Base-by-base conservation (phyloP, 2,113 vertebrate species). In the Podocnemis expansa region DNA sequence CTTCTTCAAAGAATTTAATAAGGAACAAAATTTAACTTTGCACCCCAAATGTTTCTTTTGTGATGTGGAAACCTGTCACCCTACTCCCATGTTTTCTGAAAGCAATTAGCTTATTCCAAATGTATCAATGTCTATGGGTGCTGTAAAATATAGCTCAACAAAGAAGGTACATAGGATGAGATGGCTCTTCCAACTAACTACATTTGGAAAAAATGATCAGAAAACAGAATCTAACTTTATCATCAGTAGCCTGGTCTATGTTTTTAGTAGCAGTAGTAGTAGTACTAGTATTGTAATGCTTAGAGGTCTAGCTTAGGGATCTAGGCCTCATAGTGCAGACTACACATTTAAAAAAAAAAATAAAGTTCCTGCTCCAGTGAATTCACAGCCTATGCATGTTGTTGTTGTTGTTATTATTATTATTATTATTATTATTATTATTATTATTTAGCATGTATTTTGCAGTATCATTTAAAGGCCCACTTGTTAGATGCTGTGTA, bases 1-100 rank as follows among this genome's bases (percentile, higher is more conserved):
- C 95, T 96, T 97, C 96, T 97, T 98, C 97, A 98, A 98, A 98
- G 96, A 97, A 96, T 97, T 96, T 97, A 95, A 88, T 96, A 96
- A 97, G 96, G 91, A 97, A 92, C 96, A 89, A 94, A 97, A 98
- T 97, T 97, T 95, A 95, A 95, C 97, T 97, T 96, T 94, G 78
- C 94, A 82, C 89, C 91, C 95, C 91, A 91, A 95, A 96, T 97
- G 94, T 94, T 97, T 95, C 93, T 96, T 97, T 96, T 93, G 95
- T 95, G 91, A 91, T 78, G 22, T 94, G 93, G 82, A 38, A 55
- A 84, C 76, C 52, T 4, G 10, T 80, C 55, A 84, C 60, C 91
- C 47, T 52, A 70, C 78, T n/a, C 89, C 79, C 3, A 14, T 13
- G 75, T 86, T 85, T 85, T 87, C 79, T 47, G 22, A 85, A 91